Percentiles rank a stretch among this genome's conserved stretches.
Evolutionary conservation across 2,888 invertebrate species (phyloP).

Genomic region (Salpingus planirostris): DNA sequence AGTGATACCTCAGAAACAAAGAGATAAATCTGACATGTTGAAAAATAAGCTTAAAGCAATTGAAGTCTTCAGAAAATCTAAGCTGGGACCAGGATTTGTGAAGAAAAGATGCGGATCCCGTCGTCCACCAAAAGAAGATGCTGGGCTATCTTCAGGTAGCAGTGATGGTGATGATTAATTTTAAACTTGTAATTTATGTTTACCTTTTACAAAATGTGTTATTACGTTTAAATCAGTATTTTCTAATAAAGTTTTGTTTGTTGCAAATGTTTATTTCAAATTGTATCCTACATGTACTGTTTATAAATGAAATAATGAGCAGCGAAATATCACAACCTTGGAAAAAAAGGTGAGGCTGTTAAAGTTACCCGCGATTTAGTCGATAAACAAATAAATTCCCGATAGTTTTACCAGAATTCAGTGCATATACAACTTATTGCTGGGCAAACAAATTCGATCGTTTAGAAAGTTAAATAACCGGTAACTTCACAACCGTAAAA

Average conservation of each 20-base stretch:
- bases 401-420: too few relatives aligned
- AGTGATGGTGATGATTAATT: conserved; percentile 44
- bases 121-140: conserved; percentile 49
- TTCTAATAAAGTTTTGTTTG: too few relatives aligned
- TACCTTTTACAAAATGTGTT: not conserved
- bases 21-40: conserved; percentile 53
- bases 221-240: too few relatives aligned
- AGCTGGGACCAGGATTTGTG: conserved; percentile 49
- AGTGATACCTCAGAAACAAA: conserved; percentile 66
- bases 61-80: conserved; percentile 60
- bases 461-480: not conserved
- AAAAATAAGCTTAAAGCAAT: conserved; percentile 68
- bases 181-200: not conserved
- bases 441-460: not conserved
- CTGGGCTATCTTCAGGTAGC: conserved; percentile 55
- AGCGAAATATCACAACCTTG: too few relatives aligned
- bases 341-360: too few relatives aligned
- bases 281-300: too few relatives aligned
- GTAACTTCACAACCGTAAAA: too few relatives aligned
- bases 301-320: too few relatives aligned
- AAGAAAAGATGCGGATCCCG: conserved; percentile 41
- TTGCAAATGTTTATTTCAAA: too few relatives aligned
- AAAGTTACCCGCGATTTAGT: too few relatives aligned
- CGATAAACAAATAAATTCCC: too few relatives aligned
- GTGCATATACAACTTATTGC: too few relatives aligned